phyloP scores from a whole-genome alignment of 2,113 vertebrate species.

The Peromyscus maniculatus region DNA sequence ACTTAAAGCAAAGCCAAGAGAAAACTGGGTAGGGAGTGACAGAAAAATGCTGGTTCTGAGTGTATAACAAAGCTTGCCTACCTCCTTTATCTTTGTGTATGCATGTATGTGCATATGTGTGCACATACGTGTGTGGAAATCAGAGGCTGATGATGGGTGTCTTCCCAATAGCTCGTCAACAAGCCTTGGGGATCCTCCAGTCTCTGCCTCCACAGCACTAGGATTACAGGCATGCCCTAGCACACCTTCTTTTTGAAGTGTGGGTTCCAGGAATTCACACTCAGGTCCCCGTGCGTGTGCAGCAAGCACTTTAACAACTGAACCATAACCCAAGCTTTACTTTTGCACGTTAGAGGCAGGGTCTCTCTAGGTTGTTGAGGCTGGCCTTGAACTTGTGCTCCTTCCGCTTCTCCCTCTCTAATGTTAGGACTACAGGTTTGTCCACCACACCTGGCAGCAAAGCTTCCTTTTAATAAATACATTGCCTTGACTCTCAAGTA shows the following conservation, averaged over 20 bases:
- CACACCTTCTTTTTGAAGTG: neutral
- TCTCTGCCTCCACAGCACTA: neutral
- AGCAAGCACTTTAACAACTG: neutral
- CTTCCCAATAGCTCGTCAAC: neutral
- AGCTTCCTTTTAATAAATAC: slow-evolving; percentile 38
- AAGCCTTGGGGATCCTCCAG: neutral
- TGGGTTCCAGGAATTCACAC: neutral
- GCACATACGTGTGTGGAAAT: neutral
- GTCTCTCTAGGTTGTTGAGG: neutral
- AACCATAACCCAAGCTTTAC: neutral
- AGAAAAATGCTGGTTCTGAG: slow-evolving; percentile 25
- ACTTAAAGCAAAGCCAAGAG: slow-evolving; percentile 39
- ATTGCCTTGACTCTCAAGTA: slow-evolving; percentile 31
- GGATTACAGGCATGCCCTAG: neutral
- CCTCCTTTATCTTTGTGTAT: neutral
- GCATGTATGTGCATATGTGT: neutral
- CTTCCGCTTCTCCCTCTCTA: neutral
- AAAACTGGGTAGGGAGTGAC: neutral
- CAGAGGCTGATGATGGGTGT: no score
- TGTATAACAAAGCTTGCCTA: neutral
- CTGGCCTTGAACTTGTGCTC: neutral
- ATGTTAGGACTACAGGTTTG: no score
- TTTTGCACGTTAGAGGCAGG: neutral
- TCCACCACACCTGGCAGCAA: neutral
- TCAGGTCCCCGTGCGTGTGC: neutral